Evolutionary conservation across 2,113 vertebrate species (phyloP).

Genomic region (Carollia perspicillata): DNA sequence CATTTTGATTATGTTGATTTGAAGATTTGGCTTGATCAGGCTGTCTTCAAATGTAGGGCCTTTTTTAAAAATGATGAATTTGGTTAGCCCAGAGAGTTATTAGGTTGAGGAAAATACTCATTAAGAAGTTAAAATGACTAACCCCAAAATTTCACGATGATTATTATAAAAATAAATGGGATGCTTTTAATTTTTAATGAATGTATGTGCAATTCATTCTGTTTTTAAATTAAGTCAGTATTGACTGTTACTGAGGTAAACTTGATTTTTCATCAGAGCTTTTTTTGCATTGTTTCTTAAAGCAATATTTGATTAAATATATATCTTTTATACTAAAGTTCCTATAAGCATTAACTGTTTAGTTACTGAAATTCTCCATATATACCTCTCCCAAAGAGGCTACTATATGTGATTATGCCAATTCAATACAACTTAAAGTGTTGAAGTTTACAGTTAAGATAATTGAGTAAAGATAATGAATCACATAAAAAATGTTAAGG

Average conservation of each 20-base stretch:
- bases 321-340: background rate
- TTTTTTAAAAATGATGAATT: background rate
- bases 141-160: background rate
- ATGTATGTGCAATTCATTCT: background rate
- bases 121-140: background rate
- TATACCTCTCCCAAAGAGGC: background rate
- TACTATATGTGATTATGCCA: background rate
- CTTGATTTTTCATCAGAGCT: background rate
- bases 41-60: background rate
- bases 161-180: background rate
- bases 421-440: background rate
- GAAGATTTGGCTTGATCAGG: background rate
- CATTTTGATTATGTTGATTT: slow-evolving; percentile 1
- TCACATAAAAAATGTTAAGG: background rate
- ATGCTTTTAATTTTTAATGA: background rate
- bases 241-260: background rate
- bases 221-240: background rate
- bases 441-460: background rate
- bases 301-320: background rate
- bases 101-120: background rate
- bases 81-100: background rate
- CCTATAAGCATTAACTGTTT: background rate
- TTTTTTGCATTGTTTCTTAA: slow-evolving; percentile 19
- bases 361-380: background rate
- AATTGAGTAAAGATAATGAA: background rate